A percentile compares a stretch with the other conserved stretches of the same genome.
These are phyloP conservation scores for Micoletzkya japonica DNA, from an alignment of 2,888 invertebrate genomes.

Conservation along the genomic window DNA sequence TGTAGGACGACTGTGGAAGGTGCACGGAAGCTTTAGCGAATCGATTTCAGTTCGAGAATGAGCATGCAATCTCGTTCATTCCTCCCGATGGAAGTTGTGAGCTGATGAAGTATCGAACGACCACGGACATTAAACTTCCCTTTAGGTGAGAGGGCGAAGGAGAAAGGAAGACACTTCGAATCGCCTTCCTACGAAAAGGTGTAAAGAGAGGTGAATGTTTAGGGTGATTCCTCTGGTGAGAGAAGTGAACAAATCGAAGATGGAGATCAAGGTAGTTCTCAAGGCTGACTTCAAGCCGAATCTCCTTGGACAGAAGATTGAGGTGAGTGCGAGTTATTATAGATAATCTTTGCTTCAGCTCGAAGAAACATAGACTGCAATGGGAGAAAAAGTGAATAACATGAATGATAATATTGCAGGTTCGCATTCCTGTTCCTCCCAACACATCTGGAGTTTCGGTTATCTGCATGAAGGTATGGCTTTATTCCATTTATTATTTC, in stretches of 20 bases:
- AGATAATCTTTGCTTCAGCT: not conserved
- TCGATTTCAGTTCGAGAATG: constrained; percentile 99
- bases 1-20: too few species aligned
- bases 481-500: not conserved
- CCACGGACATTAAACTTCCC: constrained; percentile 97
- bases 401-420: constrained; percentile 59
- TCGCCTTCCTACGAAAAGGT: not conserved
- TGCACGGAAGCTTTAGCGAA: too few species aligned
- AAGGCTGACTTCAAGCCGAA: constrained; percentile 99
- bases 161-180: not conserved
- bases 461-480: constrained; percentile 81
- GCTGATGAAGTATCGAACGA: constrained; percentile 98
- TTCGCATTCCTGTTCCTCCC: constrained; percentile 92
- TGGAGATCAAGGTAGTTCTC: constrained; percentile 96
- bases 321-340: constrained; percentile 68
- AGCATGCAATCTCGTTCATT: constrained; percentile 96
- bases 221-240: constrained; percentile 96
- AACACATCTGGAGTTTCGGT: constrained; percentile 98
- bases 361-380: too few species aligned
- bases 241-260: constrained; percentile 95
- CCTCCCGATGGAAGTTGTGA: constrained; percentile 99
- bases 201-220: constrained; percentile 47
- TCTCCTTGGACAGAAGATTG: constrained; percentile 94
- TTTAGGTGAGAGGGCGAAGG: constrained; percentile 69
- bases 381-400: not conserved